phyloP scores from a whole-genome alignment of 2,888 invertebrate species.

The Ennomos erosarius region DNA sequence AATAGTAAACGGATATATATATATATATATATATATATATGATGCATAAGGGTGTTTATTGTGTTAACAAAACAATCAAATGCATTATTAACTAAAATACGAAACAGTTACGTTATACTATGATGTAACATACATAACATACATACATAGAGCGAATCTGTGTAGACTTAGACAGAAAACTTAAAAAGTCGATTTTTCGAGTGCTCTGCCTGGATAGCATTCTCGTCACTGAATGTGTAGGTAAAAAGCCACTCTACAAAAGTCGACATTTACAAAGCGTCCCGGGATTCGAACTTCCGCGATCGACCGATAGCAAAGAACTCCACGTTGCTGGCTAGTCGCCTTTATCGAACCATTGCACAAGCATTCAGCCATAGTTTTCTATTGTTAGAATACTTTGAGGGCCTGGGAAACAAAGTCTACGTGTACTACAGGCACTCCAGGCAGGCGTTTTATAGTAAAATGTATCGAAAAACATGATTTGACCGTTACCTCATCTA shows the following conservation, averaged over 20 bases:
- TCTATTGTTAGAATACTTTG: conserved; percentile 23
- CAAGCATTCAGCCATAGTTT: conserved; percentile 41
- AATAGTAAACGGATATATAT: neutral
- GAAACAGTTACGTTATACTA: neutral
- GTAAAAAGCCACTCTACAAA: conserved; percentile 55
- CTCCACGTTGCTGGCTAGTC: conserved; percentile 54
- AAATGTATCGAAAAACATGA: conserved; percentile 49
- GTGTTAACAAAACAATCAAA: no score
- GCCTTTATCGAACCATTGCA: conserved; percentile 59
- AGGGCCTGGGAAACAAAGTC: conserved; percentile 20
- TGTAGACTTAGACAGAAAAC: conserved; percentile 11
- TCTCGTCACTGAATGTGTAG: conserved; percentile 46
- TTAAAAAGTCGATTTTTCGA: conserved; percentile 34
- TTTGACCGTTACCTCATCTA: conserved; percentile 70
- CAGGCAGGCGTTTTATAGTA: conserved; percentile 36
- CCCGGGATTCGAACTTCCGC: conserved; percentile 58
- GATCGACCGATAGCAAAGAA: conserved; percentile 55
- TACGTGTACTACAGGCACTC: conserved; percentile 25
- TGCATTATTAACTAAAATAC: no score
- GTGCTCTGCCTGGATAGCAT: conserved; percentile 36
- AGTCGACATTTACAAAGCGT: conserved; percentile 59
- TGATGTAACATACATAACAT: no score
- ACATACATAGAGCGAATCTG: no score
- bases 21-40: neutral
- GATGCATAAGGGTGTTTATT: no score